Base-by-base conservation (phyloP, 2,113 vertebrate species). In the Narcine bancroftii region DNA sequence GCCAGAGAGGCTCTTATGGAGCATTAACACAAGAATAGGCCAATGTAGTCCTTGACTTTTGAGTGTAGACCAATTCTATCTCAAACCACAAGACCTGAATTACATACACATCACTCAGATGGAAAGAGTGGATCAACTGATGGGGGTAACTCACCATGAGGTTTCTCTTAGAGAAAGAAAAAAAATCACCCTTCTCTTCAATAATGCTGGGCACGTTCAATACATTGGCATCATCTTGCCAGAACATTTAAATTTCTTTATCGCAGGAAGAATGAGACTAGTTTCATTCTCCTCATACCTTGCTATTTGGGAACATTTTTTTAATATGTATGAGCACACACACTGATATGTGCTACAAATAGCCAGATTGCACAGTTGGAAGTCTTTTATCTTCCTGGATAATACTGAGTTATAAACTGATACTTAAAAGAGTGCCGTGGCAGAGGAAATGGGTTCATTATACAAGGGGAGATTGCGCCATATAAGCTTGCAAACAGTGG, bases 401-500 rank as follows among this genome's bases (percentile, higher is more conserved):
- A 60, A n/a, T 60, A 19, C 53, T 60, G 36, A 36, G 21, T 29
- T 56, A 60, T 60, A 53, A 87, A 87, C 53, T 60, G 19, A n/a
- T 60, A 60, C 19, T 85, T 50, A 85, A 85, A 60, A 85, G 53
- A 85, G 15, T 85, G n/a, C n/a, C n/a, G n/a, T n/a, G 81, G 56
- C 4, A 60, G 3, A 33, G 19, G 36, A 63, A 87, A 0, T 53
- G 6, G 81, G n/a, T 60, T 60, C 33, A 10, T 26, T 85, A n/a
- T 19, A 5, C 6, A 19, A 60, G 81, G 21, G 56, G 17, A 60
- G 56, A 9, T 53, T 36, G 33, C 6, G n/a, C 53, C 81, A 36
- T 87, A 87, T n/a, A 77, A 79, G 47, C 6, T 1, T 26, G 21
- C 47, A 19, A 47, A 26, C 76, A 79, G n/a, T n/a, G n/a, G n/a